Percentiles rank a stretch among this genome's conserved stretches.
phyloP scores from a whole-genome alignment of 2,113 vertebrate genomes.

The Hypomesus transpacificus region DNA sequence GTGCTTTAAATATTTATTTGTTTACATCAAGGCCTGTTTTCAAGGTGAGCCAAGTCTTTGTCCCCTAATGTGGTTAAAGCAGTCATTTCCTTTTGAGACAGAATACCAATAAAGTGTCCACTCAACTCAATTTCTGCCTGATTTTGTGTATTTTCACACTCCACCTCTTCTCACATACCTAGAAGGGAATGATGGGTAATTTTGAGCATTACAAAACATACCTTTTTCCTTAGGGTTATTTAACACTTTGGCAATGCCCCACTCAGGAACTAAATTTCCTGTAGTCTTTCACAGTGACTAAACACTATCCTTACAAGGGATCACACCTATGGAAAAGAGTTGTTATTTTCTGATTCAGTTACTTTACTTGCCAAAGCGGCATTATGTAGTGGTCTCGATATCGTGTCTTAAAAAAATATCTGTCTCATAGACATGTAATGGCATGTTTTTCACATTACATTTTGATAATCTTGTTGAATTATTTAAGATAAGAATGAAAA shows the following conservation, averaged over 20 bases:
- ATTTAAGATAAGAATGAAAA: too few species aligned
- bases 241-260: background rate
- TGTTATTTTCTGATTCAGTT: slow-evolving; percentile 15
- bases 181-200: background rate
- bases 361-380: slow-evolving; percentile 1
- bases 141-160: background rate
- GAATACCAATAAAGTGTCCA: slow-evolving; percentile 50
- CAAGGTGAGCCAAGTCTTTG: slow-evolving; percentile 6
- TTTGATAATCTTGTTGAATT: background rate
- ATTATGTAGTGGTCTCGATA: slow-evolving; percentile 11
- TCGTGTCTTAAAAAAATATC: background rate
- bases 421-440: too few species aligned
- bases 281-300: background rate
- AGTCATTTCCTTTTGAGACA: slow-evolving; percentile 24
- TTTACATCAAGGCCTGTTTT: slow-evolving; percentile 11
- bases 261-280: background rate
- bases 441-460: background rate
- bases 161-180: background rate
- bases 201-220: background rate
- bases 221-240: background rate
- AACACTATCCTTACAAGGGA: background rate
- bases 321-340: background rate
- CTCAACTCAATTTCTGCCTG: slow-evolving; percentile 7
- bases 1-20: slow-evolving; percentile 51
- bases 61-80: slow-evolving; percentile 3